Evolutionary conservation across 2,888 invertebrate genomes (phyloP), one percentile per base, ranked within the genome.

Genomic region (Drosophila putrida): DNA sequence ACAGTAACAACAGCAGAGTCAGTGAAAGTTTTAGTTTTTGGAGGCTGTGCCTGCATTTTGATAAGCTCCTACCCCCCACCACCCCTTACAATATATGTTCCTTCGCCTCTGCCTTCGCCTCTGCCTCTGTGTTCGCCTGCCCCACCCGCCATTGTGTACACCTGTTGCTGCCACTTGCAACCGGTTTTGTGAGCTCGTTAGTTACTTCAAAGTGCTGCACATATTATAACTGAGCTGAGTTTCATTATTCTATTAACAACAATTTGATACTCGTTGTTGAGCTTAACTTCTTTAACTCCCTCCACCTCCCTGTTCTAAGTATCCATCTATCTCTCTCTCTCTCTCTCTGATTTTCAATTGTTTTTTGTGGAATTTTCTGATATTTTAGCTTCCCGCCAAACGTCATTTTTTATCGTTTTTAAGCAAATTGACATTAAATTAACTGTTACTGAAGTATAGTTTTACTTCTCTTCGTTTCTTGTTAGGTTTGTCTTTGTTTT

Each of bases 201-300:
- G 88, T 86, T 88, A 88, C 88, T 88, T 85, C 88, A 79, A 76
- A 80, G 75, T 50, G 87, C 83, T 87, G 87, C 87, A 88, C 87
- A 88, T 85, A 88, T 87, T 88, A 88, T 82, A 81, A 63, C 81
- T 78, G 78, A 75, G 74, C 79, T 75, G 78, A 46, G 70, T 87
- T 88, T 75, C 87, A 88, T 86, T 88, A 84, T 88, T 88, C 75
- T 80, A 87, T 80, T 88, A 88, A 74, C 78, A 67, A 66, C 80
- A 49, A 60, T 74, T 80, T 60, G 63, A 55, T 33, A 36, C 55
- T 66, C 39, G 35, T 36, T n/a, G 57, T 54, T 41, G 36, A 44
- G 41, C 46, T 66, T n/a, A 25, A 9, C 20, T 55, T 41, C 50
- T 36, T 43, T 55, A 8, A 4, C 27, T 38, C 8, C 1, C 5